Evolutionary conservation across 2,797 vertebrate genomes (phyloP).

Genomic region (Salmo trutta): DNA sequence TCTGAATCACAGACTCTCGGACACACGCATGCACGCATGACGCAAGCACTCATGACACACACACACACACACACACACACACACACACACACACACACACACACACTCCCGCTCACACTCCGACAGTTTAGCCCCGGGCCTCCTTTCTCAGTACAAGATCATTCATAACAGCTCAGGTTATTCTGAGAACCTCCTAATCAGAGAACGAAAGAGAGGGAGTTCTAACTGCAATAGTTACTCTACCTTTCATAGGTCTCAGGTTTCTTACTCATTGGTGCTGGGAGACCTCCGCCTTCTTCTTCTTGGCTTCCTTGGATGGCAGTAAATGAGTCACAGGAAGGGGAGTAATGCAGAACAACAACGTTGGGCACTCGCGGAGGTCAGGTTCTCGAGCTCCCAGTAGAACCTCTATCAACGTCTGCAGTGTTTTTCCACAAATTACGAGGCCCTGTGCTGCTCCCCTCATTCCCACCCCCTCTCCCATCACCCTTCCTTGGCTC

Average conservation of each 20-base stretch:
- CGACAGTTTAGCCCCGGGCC: conserved; percentile 18
- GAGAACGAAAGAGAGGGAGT: background rate
- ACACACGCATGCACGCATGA: background rate
- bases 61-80: conserved; percentile 16
- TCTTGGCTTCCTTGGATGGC: background rate
- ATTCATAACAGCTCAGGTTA: conserved; percentile 52
- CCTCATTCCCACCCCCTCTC: conserved; percentile 22
- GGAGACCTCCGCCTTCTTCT: background rate
- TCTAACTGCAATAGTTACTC: background rate
- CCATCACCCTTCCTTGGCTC: conserved; percentile 22
- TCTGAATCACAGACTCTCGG: background rate
- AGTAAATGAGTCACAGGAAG: background rate
- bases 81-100: conserved; percentile 15
- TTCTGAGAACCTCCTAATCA: conserved; percentile 3
- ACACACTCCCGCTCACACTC: conserved; percentile 16
- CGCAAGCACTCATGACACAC: conserved; percentile 5
- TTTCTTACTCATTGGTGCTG: background rate
- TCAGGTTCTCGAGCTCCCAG: conserved; percentile 34
- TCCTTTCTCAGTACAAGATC: conserved; percentile 30
- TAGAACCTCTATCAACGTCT: conserved; percentile 40
- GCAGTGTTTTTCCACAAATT: conserved; percentile 49
- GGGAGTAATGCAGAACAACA: background rate
- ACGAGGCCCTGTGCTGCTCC: conserved; percentile 36
- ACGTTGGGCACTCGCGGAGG: conserved; percentile 14
- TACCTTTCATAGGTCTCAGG: background rate